These are phyloP conservation scores for Amphiduros pacificus DNA, from an alignment of 2,888 invertebrate genomes.

Conservation along the genomic window DNA sequence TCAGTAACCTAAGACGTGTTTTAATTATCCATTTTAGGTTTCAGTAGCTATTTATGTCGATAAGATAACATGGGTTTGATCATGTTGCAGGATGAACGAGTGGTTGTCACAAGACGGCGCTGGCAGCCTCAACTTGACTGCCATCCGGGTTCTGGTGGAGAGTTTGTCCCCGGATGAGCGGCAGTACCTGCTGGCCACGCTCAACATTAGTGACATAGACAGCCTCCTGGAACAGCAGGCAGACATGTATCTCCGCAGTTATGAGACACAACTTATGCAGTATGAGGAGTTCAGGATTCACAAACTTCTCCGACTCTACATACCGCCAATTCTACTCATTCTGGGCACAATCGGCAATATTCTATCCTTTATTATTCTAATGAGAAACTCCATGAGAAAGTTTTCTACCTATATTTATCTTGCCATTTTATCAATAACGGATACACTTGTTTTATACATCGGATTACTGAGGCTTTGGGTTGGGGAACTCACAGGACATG, in stretches of 20 bases:
- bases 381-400: constrained; percentile 44
- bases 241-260: constrained; percentile 11
- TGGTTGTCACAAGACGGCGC: too few relatives aligned
- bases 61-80: too few relatives aligned
- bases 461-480: constrained; percentile 52
- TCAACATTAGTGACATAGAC: not conserved
- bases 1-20: too few relatives aligned
- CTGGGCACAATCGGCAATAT: constrained; percentile 55
- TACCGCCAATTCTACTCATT: constrained; percentile 47
- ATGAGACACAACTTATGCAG: constrained; percentile 16
- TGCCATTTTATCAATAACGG: constrained; percentile 47
- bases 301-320: constrained; percentile 40
- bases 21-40: too few relatives aligned
- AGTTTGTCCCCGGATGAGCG: not conserved
- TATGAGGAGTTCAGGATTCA: constrained; percentile 29
- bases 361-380: constrained; percentile 49
- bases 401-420: constrained; percentile 53
- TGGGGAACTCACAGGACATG: constrained; percentile 43
- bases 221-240: not conserved
- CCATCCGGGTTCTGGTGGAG: not conserved
- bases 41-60: too few relatives aligned
- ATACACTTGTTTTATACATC: constrained; percentile 48
- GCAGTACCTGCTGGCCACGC: not conserved
- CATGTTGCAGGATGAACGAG: too few relatives aligned
- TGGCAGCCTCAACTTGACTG: not conserved